Percentiles rank a stretch among this genome's conserved stretches.
Evolutionary conservation across 64 coral and sea anemone genomes (phyloP).

Genomic region (Exaiptasia diaphana): DNA sequence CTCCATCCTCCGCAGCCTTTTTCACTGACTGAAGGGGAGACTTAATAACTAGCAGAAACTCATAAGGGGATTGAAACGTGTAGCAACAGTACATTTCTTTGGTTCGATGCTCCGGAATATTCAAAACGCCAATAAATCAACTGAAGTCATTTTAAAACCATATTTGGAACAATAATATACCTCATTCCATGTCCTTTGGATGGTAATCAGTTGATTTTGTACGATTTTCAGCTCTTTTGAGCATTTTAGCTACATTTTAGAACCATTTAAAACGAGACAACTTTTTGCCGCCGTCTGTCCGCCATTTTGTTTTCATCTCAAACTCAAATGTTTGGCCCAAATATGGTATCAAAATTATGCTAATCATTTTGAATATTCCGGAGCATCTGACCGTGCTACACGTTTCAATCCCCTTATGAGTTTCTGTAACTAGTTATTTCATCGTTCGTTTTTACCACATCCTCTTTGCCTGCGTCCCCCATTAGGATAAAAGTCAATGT

Average conservation of each 20-base stretch:
- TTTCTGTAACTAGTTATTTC: not conserved
- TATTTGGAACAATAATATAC: too few relatives aligned
- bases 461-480: constrained; percentile 24
- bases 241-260: too few relatives aligned
- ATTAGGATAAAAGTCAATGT: constrained; percentile 75
- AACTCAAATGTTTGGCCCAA: not conserved
- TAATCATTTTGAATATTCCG: not conserved
- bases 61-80: too few relatives aligned
- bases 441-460: not conserved
- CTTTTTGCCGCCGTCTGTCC: not conserved
- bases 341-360: not conserved
- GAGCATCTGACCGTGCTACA: not conserved
- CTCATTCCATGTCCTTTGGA: too few relatives aligned
- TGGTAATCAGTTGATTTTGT: too few relatives aligned
- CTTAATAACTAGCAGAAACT: too few relatives aligned
- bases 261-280: too few relatives aligned
- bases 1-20: not conserved
- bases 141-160: too few relatives aligned
- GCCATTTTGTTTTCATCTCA: not conserved
- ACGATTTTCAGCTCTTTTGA: too few relatives aligned
- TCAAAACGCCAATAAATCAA: too few relatives aligned
- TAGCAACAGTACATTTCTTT: too few relatives aligned
- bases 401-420: not conserved
- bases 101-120: too few relatives aligned
- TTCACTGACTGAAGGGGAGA: not conserved